Conservation (phyloP, 2,113 vertebrate genomes). For the Capreolus pygargus region DNA sequence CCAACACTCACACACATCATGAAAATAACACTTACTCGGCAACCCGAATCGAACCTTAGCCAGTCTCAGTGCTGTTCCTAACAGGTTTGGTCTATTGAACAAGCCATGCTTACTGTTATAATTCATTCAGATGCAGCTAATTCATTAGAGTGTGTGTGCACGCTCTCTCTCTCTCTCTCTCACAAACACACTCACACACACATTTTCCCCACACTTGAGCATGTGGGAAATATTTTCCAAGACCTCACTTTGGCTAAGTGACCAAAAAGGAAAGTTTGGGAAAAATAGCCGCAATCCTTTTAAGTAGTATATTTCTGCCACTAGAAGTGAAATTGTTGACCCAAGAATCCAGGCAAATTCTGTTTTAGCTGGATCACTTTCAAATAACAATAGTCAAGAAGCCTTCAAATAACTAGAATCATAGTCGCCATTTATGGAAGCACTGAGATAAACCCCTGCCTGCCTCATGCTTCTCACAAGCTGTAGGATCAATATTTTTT, state of each 20-base stretch:
- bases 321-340: slow-evolving; percentile 56
- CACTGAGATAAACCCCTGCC: not conserved
- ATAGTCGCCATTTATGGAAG: slow-evolving; percentile 37
- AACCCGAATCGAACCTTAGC: slow-evolving; percentile 50
- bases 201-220: not conserved
- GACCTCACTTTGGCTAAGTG: slow-evolving; percentile 43
- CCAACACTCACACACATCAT: slow-evolving; percentile 56
- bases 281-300: slow-evolving; percentile 55
- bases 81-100: slow-evolving; percentile 52
- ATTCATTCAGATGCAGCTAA: not conserved
- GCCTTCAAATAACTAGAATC: slow-evolving; percentile 34
- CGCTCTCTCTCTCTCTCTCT: not conserved
- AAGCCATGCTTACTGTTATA: slow-evolving; percentile 39
- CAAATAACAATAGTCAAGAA: slow-evolving; percentile 58
- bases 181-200: not conserved
- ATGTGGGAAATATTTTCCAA: slow-evolving; percentile 53
- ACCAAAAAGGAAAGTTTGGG: slow-evolving; percentile 56
- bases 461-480: slow-evolving; percentile 5
- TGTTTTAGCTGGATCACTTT: slow-evolving; percentile 62
- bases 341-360: slow-evolving; percentile 40
- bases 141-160: not conserved
- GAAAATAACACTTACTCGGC: slow-evolving; percentile 45
- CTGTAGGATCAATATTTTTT: slow-evolving; percentile 43
- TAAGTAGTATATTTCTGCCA: slow-evolving; percentile 54
- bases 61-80: slow-evolving; percentile 51